Evolutionary conservation across 2,797 vertebrate species (phyloP).

Genomic region (Gambelia wislizenii): DNA sequence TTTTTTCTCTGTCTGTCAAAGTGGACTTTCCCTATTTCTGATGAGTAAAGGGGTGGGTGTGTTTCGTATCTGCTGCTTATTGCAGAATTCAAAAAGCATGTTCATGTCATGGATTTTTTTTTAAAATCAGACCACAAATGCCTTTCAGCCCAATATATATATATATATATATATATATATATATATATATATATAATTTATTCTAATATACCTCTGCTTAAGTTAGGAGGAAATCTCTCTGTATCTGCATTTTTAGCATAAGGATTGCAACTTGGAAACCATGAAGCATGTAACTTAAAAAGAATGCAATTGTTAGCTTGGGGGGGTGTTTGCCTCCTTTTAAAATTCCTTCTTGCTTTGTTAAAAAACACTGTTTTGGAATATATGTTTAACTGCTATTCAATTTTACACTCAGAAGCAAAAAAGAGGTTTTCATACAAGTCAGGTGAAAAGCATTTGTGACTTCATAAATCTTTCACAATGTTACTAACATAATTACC

Average conservation of each 20-base stretch:
- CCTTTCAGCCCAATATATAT: no score
- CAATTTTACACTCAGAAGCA: not conserved
- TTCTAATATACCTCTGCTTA: conserved; percentile 14
- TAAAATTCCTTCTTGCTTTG: conserved; percentile 25
- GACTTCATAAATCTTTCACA: not conserved
- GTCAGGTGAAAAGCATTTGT: accelerated
- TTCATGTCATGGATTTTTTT: not conserved
- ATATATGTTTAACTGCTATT: conserved; percentile 11
- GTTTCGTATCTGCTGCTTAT: conserved; percentile 46
- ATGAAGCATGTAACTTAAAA: not conserved
- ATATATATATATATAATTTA: no score
- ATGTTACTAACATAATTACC: not conserved
- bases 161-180: no score
- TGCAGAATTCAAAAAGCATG: conserved; percentile 5
- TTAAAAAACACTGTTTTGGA: conserved; percentile 1
- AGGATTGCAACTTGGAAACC: not conserved
- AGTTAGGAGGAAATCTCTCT: conserved; percentile 6
- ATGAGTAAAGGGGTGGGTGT: conserved; percentile 44
- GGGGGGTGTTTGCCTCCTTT: not conserved
- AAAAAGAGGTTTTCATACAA: not conserved
- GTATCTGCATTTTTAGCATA: not conserved
- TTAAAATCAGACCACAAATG: not conserved
- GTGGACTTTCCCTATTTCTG: not conserved
- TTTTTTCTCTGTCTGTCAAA: conserved; percentile 45
- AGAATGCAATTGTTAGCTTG: not conserved